A percentile compares a stretch with the other conserved stretches of the same genome.
phyloP scores from a whole-genome alignment of 2,888 invertebrate genomes.

The Caenorhabditis doughertyi region DNA sequence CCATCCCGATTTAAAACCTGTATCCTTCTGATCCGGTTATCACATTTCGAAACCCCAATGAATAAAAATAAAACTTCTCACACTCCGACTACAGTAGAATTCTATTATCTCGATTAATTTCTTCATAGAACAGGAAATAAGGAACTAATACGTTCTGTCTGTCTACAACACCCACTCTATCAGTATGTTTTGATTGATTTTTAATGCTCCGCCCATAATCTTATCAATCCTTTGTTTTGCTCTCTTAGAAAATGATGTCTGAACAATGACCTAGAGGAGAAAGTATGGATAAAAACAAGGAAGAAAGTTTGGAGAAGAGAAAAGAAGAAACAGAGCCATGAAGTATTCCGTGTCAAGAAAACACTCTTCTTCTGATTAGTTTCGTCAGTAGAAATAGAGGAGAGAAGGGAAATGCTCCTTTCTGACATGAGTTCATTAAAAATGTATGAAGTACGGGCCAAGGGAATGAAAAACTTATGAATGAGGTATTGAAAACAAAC shows the following conservation, averaged over 20 bases:
- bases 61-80: not conserved
- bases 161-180: too few relatives aligned
- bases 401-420: not conserved
- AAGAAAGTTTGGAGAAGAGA: constrained; percentile 1
- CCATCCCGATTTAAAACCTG: constrained; percentile 3
- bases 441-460: constrained; percentile 11
- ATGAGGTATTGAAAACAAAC: not conserved
- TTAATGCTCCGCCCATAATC: too few relatives aligned
- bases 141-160: too few relatives aligned
- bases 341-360: constrained; percentile 35
- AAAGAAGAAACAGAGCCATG: constrained; percentile 4
- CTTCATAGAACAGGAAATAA: too few relatives aligned
- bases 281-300: constrained; percentile 5
- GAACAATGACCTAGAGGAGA: constrained; percentile 19
- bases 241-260: constrained; percentile 14
- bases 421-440: constrained; percentile 15
- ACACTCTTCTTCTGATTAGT: constrained; percentile 23
- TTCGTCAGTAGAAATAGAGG: constrained; percentile 17
- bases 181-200: too few relatives aligned
- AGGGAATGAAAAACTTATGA: not conserved
- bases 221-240: too few relatives aligned
- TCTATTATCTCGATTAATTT: too few relatives aligned
- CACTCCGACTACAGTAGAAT: not conserved
- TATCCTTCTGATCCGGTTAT: constrained; percentile 8
- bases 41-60: not conserved